Base-by-base conservation (phyloP, 1,140 invertebrate species). In the Elysia chlorotica region DNA sequence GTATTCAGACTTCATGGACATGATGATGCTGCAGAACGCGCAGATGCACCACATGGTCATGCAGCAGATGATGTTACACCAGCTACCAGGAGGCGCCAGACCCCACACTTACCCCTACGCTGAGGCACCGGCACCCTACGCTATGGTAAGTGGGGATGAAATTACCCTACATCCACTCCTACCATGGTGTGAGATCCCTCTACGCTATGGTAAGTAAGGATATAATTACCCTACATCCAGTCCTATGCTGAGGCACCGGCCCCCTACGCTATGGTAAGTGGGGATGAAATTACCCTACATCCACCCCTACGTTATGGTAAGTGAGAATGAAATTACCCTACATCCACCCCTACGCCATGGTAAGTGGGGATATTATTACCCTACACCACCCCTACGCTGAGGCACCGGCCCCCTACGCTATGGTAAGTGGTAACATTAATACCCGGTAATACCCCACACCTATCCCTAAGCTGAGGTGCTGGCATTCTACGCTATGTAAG, bases 11-110 rank as follows among this genome's bases (percentile, higher is more conserved):
- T 81, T 83, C 71, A 82, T 83, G 82, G 84, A 85, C 53, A 85
- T 85, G 83, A 82, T 85, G 83, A 83, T 85, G 81, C 78, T 85
- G 73, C 83, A 85, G 75, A 83, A 84, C 69, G 82, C 80, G 21
- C 84, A 85, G 78, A 81, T 85, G 81, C 83, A 85, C 74, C 83
- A 85, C 65, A 77, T 85, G 76, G 79, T 82, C 33, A 81, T 85
- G 78, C 82, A 85, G 35, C 83, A 85, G 71, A 77, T 83, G 76
- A 83, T 85, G 80, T 10, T 84, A 31, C 41, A 73, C 25, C 73
- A 73, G 33, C 53, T 74, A 1, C 68, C 73, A 0, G 73, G 71
- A 0, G 65, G 71, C 0, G 57, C 61, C 21, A 38, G 65, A 35
- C 59, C 54, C 21, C 41, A 54, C 31, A 74, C 28, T 38, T 65